Percentiles rank a stretch among this genome's conserved stretches.
These are phyloP conservation scores for Cydia amplana DNA, from an alignment of 1,140 invertebrate genomes.

Conservation along the genomic window DNA sequence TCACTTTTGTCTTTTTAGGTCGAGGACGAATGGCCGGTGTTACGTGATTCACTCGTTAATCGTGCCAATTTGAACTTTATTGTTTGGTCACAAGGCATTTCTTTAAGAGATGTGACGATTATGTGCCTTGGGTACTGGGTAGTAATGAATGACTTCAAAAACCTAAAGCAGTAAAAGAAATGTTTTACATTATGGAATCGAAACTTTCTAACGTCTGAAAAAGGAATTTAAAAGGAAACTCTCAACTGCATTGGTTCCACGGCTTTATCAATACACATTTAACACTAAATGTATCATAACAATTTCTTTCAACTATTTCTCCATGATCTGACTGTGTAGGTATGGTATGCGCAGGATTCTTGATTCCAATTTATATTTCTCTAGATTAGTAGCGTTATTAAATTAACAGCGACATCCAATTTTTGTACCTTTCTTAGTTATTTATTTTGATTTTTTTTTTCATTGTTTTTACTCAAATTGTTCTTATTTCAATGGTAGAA, in stretches of 20 bases:
- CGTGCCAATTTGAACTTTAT: not conserved
- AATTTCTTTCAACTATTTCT: too few relatives aligned
- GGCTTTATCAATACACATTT: conserved; percentile 7
- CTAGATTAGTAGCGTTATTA: too few relatives aligned
- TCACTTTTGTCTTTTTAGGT: conserved; percentile 64
- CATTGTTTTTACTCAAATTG: too few relatives aligned
- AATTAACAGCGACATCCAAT: too few relatives aligned
- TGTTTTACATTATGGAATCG: not conserved
- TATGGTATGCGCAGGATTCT: too few relatives aligned
- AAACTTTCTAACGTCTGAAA: conserved; percentile 12
- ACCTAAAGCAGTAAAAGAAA: conserved; percentile 5
- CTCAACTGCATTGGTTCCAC: not conserved
- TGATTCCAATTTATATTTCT: too few relatives aligned
- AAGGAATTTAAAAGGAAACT: not conserved
- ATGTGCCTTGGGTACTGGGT: conserved; percentile 10
- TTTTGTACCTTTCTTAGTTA: too few relatives aligned
- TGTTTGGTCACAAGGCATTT: not conserved
- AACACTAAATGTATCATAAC: too few relatives aligned
- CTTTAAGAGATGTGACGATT: not conserved
- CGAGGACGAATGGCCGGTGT: conserved; percentile 61
- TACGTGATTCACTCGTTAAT: conserved; percentile 53
- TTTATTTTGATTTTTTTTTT: too few relatives aligned
- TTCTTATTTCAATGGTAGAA: too few relatives aligned
- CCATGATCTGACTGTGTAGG: too few relatives aligned
- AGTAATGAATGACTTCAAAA: conserved; percentile 10